Conservation (phyloP, 2,797 vertebrate species). For the Decapterus maruadsi region DNA sequence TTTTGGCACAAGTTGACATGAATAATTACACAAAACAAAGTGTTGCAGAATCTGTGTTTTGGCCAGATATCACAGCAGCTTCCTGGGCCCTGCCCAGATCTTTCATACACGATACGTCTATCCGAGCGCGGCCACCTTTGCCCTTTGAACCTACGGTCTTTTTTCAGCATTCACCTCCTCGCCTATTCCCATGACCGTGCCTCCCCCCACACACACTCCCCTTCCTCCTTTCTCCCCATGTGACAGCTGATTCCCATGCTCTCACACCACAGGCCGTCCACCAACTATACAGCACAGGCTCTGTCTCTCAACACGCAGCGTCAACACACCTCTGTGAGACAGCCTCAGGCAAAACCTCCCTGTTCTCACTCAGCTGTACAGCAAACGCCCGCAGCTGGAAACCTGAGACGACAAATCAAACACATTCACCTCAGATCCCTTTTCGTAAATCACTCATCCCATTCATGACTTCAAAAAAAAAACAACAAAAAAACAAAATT, state of each 20-base stretch:
- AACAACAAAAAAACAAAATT: too few relatives aligned
- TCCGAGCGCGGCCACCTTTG: slow-evolving; percentile 76
- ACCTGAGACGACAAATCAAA: slow-evolving; percentile 39
- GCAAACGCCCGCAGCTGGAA: slow-evolving; percentile 52
- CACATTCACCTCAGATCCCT: slow-evolving; percentile 6
- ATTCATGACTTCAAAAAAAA: slow-evolving; percentile 7
- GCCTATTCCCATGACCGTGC: slow-evolving; percentile 73
- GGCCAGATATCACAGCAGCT: slow-evolving; percentile 61
- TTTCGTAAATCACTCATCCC: slow-evolving; percentile 28
- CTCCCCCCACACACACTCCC: slow-evolving; percentile 21
- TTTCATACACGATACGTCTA: slow-evolving; percentile 59
- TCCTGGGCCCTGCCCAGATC: slow-evolving; percentile 30
- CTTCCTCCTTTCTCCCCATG: slow-evolving; percentile 46
- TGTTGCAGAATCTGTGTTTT: slow-evolving; percentile 59
- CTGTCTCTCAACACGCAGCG: slow-evolving; percentile 57
- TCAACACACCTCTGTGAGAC: slow-evolving; percentile 71
- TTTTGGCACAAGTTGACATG: slow-evolving; percentile 52
- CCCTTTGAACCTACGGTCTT: slow-evolving; percentile 70
- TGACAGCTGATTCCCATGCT: slow-evolving; percentile 87
- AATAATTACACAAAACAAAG: slow-evolving; percentile 49
- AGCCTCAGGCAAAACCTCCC: slow-evolving; percentile 73
- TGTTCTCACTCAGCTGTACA: slow-evolving; percentile 40
- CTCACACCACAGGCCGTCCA: slow-evolving; percentile 69
- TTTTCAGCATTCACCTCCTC: slow-evolving; percentile 49
- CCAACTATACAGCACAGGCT: slow-evolving; percentile 57